These are phyloP conservation scores for Zonotrichia albicollis DNA, from an alignment of 2,797 vertebrate species.

Conservation along the genomic window DNA sequence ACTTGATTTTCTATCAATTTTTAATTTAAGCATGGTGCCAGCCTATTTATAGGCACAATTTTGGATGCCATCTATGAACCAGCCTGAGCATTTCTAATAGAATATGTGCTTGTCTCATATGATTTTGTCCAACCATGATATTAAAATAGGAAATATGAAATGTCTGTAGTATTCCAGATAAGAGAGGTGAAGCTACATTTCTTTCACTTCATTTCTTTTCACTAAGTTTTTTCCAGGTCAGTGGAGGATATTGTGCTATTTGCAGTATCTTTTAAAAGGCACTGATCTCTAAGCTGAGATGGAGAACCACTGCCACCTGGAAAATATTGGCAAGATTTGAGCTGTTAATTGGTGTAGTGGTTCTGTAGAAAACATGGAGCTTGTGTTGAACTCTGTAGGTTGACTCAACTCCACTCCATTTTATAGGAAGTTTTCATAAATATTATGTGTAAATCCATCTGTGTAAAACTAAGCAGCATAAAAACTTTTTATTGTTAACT, in stretches of 20 bases:
- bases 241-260: neutral
- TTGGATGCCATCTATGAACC: neutral
- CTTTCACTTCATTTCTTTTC: neutral
- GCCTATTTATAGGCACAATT: neutral
- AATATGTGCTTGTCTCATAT: neutral
- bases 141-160: neutral
- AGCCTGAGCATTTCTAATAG: neutral
- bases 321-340: slow-evolving; percentile 14
- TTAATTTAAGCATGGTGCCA: neutral
- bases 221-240: neutral
- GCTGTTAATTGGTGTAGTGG: neutral
- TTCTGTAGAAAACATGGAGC: neutral
- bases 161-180: neutral
- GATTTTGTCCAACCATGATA: neutral
- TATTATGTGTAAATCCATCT: neutral
- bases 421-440: neutral
- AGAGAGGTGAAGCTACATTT: neutral
- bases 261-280: neutral
- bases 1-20: neutral
- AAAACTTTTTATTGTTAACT: neutral
- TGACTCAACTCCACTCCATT: neutral
- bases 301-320: neutral
- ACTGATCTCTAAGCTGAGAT: neutral
- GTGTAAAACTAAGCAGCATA: neutral
- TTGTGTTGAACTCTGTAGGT: neutral